phyloP scores from a whole-genome alignment of 2,888 invertebrate species.

The Spodoptera littoralis region DNA sequence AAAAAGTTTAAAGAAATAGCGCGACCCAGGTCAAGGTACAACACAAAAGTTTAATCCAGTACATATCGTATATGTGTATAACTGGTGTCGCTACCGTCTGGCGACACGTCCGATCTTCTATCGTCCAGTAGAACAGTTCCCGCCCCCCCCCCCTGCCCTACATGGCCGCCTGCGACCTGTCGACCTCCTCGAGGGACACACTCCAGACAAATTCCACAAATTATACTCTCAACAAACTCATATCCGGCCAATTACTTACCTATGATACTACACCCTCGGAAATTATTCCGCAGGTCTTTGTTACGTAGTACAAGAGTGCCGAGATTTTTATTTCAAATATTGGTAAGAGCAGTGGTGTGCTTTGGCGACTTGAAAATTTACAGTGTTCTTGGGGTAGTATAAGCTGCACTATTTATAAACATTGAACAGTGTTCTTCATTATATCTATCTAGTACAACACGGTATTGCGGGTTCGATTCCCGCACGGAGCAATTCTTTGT shows the following conservation, averaged over 20 bases:
- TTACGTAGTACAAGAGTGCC: slow-evolving; percentile 29
- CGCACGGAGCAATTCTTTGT: too few relatives aligned
- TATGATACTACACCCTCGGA: slow-evolving; percentile 52
- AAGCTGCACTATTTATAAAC: too few relatives aligned
- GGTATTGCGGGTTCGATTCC: too few relatives aligned
- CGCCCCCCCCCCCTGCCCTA: background rate
- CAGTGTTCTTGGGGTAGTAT: too few relatives aligned
- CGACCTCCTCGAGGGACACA: slow-evolving; percentile 25
- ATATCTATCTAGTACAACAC: too few relatives aligned
- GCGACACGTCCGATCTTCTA: background rate
- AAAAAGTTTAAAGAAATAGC: too few relatives aligned
- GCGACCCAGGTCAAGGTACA: too few relatives aligned
- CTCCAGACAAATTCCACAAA: slow-evolving; percentile 55
- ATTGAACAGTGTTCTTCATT: too few relatives aligned
- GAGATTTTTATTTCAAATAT: slow-evolving; percentile 23
- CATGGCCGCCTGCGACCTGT: background rate
- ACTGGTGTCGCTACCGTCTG: background rate
- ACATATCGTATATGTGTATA: too few relatives aligned
- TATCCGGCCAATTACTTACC: slow-evolving; percentile 58
- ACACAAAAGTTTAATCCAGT: too few relatives aligned
- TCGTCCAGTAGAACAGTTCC: background rate
- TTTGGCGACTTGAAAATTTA: too few relatives aligned
- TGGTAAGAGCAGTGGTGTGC: too few relatives aligned
- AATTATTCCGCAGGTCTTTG: slow-evolving; percentile 44
- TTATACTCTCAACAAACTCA: slow-evolving; percentile 59